phyloP scores from a whole-genome alignment of 2,888 invertebrate species.

The Anthoptus insignis region DNA sequence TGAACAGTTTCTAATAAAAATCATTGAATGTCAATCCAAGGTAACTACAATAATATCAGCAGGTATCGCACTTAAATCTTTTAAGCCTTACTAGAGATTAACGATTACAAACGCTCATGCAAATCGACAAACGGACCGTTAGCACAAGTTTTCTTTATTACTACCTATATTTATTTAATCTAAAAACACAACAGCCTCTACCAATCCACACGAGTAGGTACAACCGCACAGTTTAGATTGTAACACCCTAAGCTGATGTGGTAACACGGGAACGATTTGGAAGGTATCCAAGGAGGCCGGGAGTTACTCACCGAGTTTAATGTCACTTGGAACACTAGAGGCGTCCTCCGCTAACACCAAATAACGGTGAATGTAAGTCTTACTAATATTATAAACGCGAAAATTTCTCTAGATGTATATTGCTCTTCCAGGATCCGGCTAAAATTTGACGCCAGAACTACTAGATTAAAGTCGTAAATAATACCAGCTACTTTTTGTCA shows the following conservation, averaged over 20 bases:
- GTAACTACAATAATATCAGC: no score
- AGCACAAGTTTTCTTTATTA: background rate
- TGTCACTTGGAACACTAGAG: background rate
- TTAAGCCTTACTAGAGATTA: no score
- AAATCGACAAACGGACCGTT: no score
- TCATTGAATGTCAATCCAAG: no score
- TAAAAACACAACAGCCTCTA: no score
- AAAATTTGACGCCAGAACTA: background rate
- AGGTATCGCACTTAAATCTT: no score
- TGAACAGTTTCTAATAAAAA: no score
- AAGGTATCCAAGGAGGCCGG: conserved; percentile 40
- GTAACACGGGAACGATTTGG: conserved; percentile 38
- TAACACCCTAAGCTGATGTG: conserved; percentile 26
- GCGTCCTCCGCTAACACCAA: background rate
- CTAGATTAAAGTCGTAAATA: no score
- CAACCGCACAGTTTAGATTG: conserved; percentile 11
- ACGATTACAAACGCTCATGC: no score
- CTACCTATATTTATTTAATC: background rate
- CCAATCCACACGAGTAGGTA: no score
- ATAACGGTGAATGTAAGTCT: background rate
- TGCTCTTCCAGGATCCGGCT: background rate
- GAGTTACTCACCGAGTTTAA: conserved; percentile 9
- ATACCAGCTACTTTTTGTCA: no score
- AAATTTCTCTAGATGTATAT: background rate
- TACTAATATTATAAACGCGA: no score